A percentile compares a stretch with the other conserved stretches of the same genome.
phyloP scores from a whole-genome alignment of 2,888 invertebrate genomes.

The Cosmorhoe ocellata region DNA sequence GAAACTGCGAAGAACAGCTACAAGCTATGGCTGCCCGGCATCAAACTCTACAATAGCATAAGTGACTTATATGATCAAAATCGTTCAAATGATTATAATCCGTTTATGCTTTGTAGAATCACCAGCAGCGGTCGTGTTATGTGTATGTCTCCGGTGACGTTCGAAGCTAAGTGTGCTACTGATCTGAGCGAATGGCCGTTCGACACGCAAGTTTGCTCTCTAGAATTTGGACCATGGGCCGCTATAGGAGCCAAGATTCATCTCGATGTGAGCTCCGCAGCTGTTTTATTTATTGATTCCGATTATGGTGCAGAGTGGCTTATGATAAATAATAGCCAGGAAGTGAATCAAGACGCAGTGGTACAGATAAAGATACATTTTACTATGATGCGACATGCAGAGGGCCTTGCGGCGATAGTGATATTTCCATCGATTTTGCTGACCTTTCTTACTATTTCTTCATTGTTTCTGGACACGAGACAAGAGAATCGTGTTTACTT shows the following conservation, averaged over 20 bases:
- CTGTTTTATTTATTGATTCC: slow-evolving; percentile 19
- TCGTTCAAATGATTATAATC: neutral
- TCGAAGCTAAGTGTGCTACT: slow-evolving; percentile 22
- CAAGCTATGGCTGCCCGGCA: slow-evolving; percentile 41
- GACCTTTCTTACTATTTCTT: slow-evolving; percentile 26
- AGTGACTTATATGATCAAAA: slow-evolving; percentile 9
- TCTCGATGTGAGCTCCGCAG: slow-evolving; percentile 20
- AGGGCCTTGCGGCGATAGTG: slow-evolving; percentile 27
- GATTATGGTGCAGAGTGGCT: slow-evolving; percentile 41
- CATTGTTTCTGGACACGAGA: slow-evolving; percentile 28
- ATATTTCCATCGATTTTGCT: slow-evolving; percentile 32
- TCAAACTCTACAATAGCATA: slow-evolving; percentile 38
- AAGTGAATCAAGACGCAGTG: slow-evolving; percentile 7
- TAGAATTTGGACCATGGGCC: slow-evolving; percentile 31
- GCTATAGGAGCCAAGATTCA: slow-evolving; percentile 9
- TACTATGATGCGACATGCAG: slow-evolving; percentile 28
- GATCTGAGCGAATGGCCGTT: slow-evolving; percentile 42
- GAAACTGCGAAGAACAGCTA: slow-evolving; percentile 4
- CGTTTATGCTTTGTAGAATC: slow-evolving; percentile 23
- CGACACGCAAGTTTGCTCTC: slow-evolving; percentile 36
- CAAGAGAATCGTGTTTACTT: slow-evolving; percentile 25
- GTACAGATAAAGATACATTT: slow-evolving; percentile 26
- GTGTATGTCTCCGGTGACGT: slow-evolving; percentile 9
- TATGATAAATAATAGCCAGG: slow-evolving; percentile 26
- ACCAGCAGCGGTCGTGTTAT: slow-evolving; percentile 14